Evolutionary conservation across 2,888 invertebrate species (phyloP), one percentile per base, ranked within the genome.

Genomic region (Linnaemya vulpina): DNA sequence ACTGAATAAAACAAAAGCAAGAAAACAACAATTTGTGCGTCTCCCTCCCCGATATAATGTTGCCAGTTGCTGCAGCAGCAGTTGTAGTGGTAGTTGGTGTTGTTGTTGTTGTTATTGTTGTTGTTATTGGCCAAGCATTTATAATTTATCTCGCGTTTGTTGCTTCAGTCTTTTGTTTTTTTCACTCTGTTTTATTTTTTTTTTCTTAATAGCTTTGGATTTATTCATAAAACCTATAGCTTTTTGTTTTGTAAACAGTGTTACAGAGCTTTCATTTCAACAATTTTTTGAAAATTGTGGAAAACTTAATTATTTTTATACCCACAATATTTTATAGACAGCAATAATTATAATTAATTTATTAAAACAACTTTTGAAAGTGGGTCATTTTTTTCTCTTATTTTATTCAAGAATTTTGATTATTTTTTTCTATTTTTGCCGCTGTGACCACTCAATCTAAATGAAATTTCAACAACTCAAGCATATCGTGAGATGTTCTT

Each of bases 161-260:
- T 75, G 62, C 79, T 79, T 79, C 55, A 83, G 70, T 83, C 78
- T 83, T 83, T 83, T 83, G 83, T 65, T 49, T 65, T 51, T 75
- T 43, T 58, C 51, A 38, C 17, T 80, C 86, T 51, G 38, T 80
- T 51, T 67, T 65, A 49, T 49, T 73, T 73, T 49, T 13, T 43
- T 49, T 73, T 73, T 49, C 9, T 43, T 71, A 11, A 9, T 38
- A 22, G 25, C 13, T 15, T 77, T 68, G 25, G n/a, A 30, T 62
- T 62, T 60, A 25, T 58, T 40, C 17, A 46, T 25, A 38, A 62
- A 73, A 25, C 2, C 60, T 13, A 55, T 22, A 20, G 65, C 55
- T 73, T 55, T 73, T 65, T 58, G 17, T 38, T 51, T 73, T 67
- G 71, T 63, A 40, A 79, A 49, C 13, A 46, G 46, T 55, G 25